Conservation (phyloP, 2,113 vertebrate species). For the Onychostoma macrolepis region DNA sequence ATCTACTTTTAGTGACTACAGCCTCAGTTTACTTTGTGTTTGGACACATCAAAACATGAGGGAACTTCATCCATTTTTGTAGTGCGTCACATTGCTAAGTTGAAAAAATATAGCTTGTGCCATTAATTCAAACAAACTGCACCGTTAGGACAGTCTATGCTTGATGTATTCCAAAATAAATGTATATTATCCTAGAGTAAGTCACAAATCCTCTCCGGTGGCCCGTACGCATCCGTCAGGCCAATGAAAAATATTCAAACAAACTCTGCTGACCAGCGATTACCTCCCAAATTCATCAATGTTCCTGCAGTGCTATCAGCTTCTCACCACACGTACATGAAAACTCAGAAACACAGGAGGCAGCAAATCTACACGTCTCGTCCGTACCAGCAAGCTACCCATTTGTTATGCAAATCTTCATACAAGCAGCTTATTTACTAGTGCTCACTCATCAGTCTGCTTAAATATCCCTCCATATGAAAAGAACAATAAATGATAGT, state of each 20-base stretch:
- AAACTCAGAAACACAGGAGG: constrained; percentile 14
- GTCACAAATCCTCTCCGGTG: constrained; percentile 14
- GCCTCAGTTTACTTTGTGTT: not conserved
- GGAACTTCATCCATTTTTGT: not conserved
- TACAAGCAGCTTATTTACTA: constrained; percentile 50
- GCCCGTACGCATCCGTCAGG: constrained; percentile 26
- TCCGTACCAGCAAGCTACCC: constrained; percentile 21
- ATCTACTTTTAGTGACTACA: constrained; percentile 9
- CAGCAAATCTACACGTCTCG: constrained; percentile 28
- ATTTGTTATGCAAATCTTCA: constrained; percentile 54
- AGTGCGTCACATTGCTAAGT: not conserved
- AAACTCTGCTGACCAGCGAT: constrained; percentile 39
- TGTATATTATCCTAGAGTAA: constrained; percentile 1
- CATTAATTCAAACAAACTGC: not conserved
- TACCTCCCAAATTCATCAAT: constrained; percentile 47
- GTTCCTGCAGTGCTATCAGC: constrained; percentile 46
- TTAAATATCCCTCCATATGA: constrained; percentile 25
- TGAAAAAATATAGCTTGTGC: constrained; percentile 23
- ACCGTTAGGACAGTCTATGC: constrained; percentile 23
- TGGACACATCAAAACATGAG: constrained; percentile 2
- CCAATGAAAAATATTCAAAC: constrained; percentile 40
- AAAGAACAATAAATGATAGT: not conserved
- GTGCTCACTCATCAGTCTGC: constrained; percentile 21
- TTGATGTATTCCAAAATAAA: constrained; percentile 37
- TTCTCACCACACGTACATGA: constrained; percentile 19